Conservation (phyloP, 2,113 vertebrate genomes). For the Burhinus bistriatus region DNA sequence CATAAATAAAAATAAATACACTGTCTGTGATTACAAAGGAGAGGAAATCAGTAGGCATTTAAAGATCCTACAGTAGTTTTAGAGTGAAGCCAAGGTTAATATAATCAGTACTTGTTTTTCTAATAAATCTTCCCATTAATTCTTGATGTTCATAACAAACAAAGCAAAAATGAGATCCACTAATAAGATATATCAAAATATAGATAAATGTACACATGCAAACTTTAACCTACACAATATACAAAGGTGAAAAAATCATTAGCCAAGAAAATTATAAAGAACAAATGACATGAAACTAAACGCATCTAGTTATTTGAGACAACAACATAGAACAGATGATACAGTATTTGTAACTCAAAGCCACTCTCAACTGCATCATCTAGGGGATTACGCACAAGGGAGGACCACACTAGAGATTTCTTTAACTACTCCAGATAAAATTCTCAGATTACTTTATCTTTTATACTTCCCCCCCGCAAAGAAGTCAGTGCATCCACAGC, state of each 20-base stretch:
- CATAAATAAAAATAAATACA: constrained; percentile 56
- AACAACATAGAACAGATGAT: not conserved
- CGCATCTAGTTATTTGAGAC: not conserved
- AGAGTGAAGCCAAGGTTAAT: constrained; percentile 9
- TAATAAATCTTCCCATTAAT: not conserved
- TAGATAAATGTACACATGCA: not conserved
- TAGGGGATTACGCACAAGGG: not conserved
- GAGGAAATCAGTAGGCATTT: not conserved
- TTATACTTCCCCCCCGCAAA: not conserved
- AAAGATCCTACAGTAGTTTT: not conserved
- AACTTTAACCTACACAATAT: not conserved
- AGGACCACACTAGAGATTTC: not conserved
- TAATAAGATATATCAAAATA: not conserved
- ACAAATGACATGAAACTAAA: not conserved
- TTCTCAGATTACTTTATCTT: not conserved
- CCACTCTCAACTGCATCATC: not conserved
- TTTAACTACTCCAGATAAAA: not conserved
- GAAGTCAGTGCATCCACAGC: not conserved
- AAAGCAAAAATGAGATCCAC: not conserved
- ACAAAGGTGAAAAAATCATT: not conserved
- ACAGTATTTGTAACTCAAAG: not conserved
- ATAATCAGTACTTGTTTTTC: not conserved
- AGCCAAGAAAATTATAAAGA: not conserved
- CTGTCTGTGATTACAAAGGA: not conserved
- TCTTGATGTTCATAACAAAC: not conserved